Percentiles rank a stretch among this genome's conserved stretches.
These are phyloP conservation scores for Electrona antarctica DNA, from an alignment of 2,113 vertebrate genomes.

Conservation along the genomic window DNA sequence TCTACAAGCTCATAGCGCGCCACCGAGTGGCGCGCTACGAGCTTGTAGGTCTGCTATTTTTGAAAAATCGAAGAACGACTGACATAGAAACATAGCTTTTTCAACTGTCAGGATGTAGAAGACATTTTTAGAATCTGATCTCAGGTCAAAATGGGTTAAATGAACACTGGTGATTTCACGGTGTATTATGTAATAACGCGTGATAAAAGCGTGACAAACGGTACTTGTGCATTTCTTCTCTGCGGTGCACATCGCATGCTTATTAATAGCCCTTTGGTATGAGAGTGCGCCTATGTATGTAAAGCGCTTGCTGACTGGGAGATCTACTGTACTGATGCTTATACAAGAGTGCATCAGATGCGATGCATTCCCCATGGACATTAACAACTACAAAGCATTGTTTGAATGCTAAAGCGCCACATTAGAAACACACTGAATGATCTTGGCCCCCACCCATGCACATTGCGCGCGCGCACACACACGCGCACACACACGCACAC, in stretches of 20 bases:
- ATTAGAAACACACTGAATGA: conserved; percentile 63
- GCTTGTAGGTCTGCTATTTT: no score
- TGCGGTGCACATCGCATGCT: no score
- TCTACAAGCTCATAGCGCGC: no score
- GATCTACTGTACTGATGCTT: conserved; percentile 38
- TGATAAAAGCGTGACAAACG: conserved; percentile 3
- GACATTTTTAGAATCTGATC: no score
- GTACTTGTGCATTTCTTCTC: no score
- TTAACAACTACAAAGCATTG: conserved; percentile 59
- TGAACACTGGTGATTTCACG: no score
- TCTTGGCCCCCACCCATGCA: conserved; percentile 38
- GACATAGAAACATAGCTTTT: no score
- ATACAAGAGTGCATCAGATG: conserved; percentile 55
- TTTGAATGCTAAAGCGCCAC: conserved; percentile 65
- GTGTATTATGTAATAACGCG: background rate
- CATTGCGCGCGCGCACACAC: conserved; percentile 51
- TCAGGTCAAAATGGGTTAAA: no score
- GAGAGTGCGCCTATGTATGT: background rate
- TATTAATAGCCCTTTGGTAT: no score
- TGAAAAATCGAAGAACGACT: no score
- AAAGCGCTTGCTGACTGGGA: conserved; percentile 20
- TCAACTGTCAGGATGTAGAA: no score
- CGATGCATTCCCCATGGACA: conserved; percentile 62
- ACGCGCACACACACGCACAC: conserved; percentile 59
- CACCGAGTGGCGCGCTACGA: no score